Evolutionary conservation across 2,113 vertebrate species (phyloP).

Genomic region (Coptodon bakossiorum): DNA sequence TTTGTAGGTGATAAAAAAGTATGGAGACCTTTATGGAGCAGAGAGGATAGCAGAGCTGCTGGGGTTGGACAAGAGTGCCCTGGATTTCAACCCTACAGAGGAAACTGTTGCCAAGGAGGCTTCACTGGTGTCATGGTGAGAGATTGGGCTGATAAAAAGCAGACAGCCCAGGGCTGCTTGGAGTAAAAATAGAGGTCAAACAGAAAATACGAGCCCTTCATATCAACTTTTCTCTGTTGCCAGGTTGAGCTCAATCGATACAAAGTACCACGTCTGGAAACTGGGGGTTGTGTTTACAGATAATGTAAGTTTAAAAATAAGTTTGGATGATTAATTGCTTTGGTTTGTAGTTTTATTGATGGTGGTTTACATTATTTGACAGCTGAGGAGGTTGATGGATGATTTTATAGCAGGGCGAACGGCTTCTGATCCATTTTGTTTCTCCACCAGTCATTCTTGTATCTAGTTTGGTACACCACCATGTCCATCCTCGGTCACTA

Average conservation of each 20-base stretch:
- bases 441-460: slow-evolving; percentile 84
- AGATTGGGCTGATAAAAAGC: background rate
- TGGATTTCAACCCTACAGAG: slow-evolving; percentile 95
- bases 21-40: slow-evolving; percentile 92
- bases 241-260: slow-evolving; percentile 94
- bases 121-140: slow-evolving; percentile 89
- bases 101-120: slow-evolving; percentile 84
- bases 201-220: background rate
- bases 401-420: background rate
- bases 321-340: background rate
- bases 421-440: background rate
- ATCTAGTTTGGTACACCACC: slow-evolving; percentile 96
- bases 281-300: slow-evolving; percentile 96
- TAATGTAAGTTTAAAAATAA: slow-evolving; percentile 79
- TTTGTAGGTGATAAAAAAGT: slow-evolving; percentile 95
- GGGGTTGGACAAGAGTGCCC: slow-evolving; percentile 92
- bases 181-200: slow-evolving; percentile 2
- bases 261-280: slow-evolving; percentile 97
- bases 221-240: slow-evolving; percentile 19
- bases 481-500: slow-evolving; percentile 98
- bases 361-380: background rate
- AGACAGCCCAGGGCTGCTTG: background rate
- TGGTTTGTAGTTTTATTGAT: background rate
- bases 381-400: background rate
- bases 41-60: slow-evolving; percentile 94